A percentile compares a stretch with the other conserved stretches of the same genome.
phyloP scores from a whole-genome alignment of 2,888 invertebrate species.

The Epirrhoe alternata region DNA sequence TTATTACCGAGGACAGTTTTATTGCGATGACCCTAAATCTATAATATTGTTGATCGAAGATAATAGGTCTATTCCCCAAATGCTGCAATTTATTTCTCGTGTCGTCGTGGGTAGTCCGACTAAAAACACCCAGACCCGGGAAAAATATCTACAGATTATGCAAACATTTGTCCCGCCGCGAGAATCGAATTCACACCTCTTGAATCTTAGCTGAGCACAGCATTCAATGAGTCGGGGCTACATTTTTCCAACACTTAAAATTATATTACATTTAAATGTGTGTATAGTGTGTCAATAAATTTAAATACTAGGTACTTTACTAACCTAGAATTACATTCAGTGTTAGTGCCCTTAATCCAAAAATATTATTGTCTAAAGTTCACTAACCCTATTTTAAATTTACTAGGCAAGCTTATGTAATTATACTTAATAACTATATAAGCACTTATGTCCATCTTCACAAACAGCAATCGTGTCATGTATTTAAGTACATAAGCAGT shows the following conservation, averaged over 20 bases:
- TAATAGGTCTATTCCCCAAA: neutral
- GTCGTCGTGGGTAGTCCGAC: no score
- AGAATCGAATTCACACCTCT: no score
- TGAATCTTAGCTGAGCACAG: no score
- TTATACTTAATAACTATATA: neutral
- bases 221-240: no score
- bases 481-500: neutral
- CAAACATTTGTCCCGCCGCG: no score
- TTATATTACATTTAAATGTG: neutral
- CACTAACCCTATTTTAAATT: neutral
- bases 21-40: no score
- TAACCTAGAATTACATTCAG: neutral
- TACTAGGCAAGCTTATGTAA: constrained; percentile 1
- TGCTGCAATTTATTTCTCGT: neutral
- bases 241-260: neutral
- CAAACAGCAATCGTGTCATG: neutral
- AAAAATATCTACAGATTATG: no score
- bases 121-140: no score
- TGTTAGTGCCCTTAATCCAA: neutral
- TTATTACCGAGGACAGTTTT: no score
- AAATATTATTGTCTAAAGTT: neutral
- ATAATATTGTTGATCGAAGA: no score
- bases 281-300: neutral
- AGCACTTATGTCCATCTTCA: neutral
- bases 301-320: neutral